These are phyloP conservation scores for Diorhabda carinulata DNA, from an alignment of 1,140 invertebrate genomes.

Conservation along the genomic window DNA sequence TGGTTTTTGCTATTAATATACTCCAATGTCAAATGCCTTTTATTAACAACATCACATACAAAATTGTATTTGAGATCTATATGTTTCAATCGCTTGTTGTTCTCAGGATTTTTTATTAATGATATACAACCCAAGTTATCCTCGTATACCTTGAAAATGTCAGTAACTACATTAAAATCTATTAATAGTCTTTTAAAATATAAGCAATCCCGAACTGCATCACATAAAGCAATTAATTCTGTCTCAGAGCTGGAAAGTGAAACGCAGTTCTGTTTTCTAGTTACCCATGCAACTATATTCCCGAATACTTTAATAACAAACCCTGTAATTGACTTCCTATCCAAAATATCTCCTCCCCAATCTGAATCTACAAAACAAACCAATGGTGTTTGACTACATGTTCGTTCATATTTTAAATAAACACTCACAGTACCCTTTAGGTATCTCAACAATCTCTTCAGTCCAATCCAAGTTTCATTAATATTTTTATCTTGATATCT, in stretches of 20 bases:
- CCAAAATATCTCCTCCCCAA: conserved; percentile 7
- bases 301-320: conserved; percentile 6
- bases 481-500: conserved; percentile 13
- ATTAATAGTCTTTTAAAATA: neutral
- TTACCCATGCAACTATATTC: conserved; percentile 1
- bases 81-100: neutral
- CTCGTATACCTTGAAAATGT: neutral
- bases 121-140: neutral
- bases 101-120: neutral
- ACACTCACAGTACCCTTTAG: conserved; percentile 6
- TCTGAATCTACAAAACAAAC: conserved; percentile 9
- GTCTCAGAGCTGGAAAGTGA: neutral
- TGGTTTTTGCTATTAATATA: no score
- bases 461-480: conserved; percentile 9
- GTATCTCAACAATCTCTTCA: conserved; percentile 15
- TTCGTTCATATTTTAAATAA: conserved; percentile 3
- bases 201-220: neutral
- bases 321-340: conserved; percentile 3
- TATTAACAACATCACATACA: conserved; percentile 5
- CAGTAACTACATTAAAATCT: neutral
- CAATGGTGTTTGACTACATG: neutral
- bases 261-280: conserved; percentile 3
- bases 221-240: neutral
- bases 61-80: conserved; percentile 5
- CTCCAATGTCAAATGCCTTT: neutral